phyloP scores from a whole-genome alignment of 2,888 invertebrate species.

The Hyposoter dolosus region DNA sequence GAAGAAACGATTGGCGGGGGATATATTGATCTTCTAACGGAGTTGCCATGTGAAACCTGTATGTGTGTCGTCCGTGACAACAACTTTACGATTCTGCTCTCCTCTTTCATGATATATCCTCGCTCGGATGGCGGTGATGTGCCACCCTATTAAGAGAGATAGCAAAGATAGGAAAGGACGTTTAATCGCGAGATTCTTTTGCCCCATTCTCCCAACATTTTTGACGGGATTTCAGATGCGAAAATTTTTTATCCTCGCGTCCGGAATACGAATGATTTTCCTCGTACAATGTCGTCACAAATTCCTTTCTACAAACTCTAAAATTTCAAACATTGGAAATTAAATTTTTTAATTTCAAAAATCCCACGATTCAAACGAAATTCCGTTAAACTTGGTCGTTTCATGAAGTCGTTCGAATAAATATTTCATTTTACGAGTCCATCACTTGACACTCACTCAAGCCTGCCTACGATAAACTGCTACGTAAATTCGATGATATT shows the following conservation, averaged over 20 bases:
- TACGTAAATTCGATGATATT: not conserved
- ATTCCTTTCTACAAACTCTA: not conserved
- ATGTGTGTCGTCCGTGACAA: slow-evolving; percentile 50
- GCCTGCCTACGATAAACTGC: too few species aligned
- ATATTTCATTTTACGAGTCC: not conserved
- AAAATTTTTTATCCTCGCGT: not conserved
- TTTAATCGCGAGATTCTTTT: not conserved
- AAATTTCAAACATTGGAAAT: not conserved
- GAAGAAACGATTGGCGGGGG: slow-evolving; percentile 64
- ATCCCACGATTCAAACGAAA: not conserved
- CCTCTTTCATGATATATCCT: not conserved
- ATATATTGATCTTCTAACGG: slow-evolving; percentile 69
- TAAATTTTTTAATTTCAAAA: not conserved
- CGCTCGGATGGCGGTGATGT: slow-evolving; percentile 15
- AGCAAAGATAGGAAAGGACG: not conserved
- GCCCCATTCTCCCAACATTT: not conserved
- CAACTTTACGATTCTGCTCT: slow-evolving; percentile 57
- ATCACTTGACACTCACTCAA: too few species aligned
- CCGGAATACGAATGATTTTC: not conserved
- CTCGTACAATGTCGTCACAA: not conserved
- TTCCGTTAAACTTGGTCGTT: not conserved
- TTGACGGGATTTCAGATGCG: not conserved
- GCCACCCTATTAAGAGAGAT: slow-evolving; percentile 13
- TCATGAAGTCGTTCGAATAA: not conserved
- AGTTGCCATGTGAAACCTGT: slow-evolving; percentile 61